These are phyloP conservation scores for Brienomyrus brachyistius DNA, from an alignment of 2,113 vertebrate species.

Conservation along the genomic window DNA sequence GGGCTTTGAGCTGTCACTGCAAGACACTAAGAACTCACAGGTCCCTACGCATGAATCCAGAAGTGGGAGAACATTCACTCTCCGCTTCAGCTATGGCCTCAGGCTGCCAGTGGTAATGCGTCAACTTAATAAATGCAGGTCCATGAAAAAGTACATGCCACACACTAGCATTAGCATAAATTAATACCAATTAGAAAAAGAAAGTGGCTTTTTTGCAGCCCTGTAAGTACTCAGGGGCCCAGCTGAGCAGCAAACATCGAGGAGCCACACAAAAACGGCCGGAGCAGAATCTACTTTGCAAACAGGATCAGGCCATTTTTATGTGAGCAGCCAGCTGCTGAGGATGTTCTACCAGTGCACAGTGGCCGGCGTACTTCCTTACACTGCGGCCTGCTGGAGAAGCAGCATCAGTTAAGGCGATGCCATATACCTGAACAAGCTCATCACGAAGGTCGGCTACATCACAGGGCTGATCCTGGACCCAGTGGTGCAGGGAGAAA, in stretches of 20 bases:
- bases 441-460: neutral
- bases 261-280: neutral
- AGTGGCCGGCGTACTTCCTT: neutral
- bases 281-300: neutral
- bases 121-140: neutral
- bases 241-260: neutral
- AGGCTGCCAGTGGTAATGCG: neutral
- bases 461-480: neutral
- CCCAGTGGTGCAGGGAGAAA: neutral
- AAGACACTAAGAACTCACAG: neutral
- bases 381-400: neutral
- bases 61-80: neutral
- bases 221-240: neutral
- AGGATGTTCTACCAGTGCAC: neutral
- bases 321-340: neutral
- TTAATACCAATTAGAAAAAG: neutral
- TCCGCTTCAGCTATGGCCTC: neutral
- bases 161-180: neutral
- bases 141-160: neutral
- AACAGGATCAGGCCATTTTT: neutral
- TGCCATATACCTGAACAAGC: neutral
- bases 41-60: neutral
- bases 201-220: neutral
- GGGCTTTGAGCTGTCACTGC: conserved; percentile 15
- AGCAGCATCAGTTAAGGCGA: neutral